A percentile compares a stretch with the other conserved stretches of the same genome.
Conservation (phyloP, 2,888 invertebrate species). For the Heteromyza rotundicornis region DNA sequence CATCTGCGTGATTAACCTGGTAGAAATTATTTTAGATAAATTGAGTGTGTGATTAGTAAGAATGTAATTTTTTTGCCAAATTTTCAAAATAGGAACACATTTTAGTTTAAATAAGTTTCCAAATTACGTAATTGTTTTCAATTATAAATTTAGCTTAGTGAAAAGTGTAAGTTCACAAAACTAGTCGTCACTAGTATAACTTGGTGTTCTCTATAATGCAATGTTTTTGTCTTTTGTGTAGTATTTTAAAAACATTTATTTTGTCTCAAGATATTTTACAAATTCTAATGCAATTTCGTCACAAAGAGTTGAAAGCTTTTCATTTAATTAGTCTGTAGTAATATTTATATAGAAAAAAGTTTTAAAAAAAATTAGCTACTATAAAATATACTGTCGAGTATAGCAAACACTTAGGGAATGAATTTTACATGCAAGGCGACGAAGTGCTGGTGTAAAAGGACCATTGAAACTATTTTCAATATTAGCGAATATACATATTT, state of each 20-base stretch:
- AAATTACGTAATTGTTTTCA: too few species aligned
- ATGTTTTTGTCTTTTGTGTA: neutral
- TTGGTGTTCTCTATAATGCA: neutral
- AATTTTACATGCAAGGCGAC: too few species aligned
- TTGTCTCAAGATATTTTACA: too few species aligned
- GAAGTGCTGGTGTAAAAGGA: too few species aligned
- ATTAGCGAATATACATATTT: too few species aligned
- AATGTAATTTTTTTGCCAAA: neutral
- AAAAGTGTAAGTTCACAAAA: too few species aligned
- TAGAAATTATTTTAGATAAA: neutral
- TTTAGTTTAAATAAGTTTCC: too few species aligned
- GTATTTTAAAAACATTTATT: too few species aligned
- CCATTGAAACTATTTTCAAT: too few species aligned
- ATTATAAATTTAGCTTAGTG: too few species aligned
- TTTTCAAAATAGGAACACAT: too few species aligned
- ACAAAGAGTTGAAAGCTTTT: conserved; percentile 26
- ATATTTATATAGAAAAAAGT: neutral
- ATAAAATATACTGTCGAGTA: neutral
- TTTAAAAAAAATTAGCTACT: neutral
- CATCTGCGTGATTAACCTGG: conserved; percentile 29
- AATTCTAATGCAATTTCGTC: conserved; percentile 21
- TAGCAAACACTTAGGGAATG: conserved; percentile 30
- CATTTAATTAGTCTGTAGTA: neutral
- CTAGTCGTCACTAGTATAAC: too few species aligned
- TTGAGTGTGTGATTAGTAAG: neutral